Percentiles rank a stretch among this genome's conserved stretches.
Conservation (phyloP, 2,888 invertebrate genomes). For the Leptogaster cylindrica region DNA sequence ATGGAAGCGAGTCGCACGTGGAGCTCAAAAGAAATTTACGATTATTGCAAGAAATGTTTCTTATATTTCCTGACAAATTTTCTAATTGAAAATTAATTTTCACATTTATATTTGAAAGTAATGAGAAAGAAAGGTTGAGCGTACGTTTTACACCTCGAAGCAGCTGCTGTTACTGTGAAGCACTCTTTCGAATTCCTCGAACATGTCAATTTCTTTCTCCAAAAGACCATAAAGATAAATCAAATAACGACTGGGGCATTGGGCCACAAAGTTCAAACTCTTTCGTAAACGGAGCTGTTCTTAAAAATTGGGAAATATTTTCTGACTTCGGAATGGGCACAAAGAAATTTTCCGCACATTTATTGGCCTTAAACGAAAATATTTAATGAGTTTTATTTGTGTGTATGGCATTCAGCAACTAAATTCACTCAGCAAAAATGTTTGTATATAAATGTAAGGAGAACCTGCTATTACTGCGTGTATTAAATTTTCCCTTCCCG, state of each 20-base stretch:
- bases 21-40: constrained; percentile 23
- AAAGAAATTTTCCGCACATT: constrained; percentile 1
- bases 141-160: constrained; percentile 12
- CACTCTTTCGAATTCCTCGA: background rate
- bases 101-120: constrained; percentile 3
- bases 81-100: constrained; percentile 39
- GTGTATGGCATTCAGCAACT: constrained; percentile 5
- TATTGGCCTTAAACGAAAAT: constrained; percentile 14
- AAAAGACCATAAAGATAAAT: constrained; percentile 31
- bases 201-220: constrained; percentile 9
- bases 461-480: background rate
- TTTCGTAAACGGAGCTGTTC: background rate
- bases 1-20: background rate
- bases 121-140: background rate
- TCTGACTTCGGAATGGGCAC: too few relatives aligned
- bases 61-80: constrained; percentile 33
- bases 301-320: constrained; percentile 4
- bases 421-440: background rate
- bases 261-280: constrained; percentile 32
- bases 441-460: constrained; percentile 14
- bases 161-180: constrained; percentile 11
- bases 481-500: constrained; percentile 23
- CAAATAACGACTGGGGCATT: constrained; percentile 31
- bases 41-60: constrained; percentile 22
- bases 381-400: constrained; percentile 38